Evolutionary conservation across 2,113 vertebrate species (phyloP).

Genomic region (Stegastes partitus): DNA sequence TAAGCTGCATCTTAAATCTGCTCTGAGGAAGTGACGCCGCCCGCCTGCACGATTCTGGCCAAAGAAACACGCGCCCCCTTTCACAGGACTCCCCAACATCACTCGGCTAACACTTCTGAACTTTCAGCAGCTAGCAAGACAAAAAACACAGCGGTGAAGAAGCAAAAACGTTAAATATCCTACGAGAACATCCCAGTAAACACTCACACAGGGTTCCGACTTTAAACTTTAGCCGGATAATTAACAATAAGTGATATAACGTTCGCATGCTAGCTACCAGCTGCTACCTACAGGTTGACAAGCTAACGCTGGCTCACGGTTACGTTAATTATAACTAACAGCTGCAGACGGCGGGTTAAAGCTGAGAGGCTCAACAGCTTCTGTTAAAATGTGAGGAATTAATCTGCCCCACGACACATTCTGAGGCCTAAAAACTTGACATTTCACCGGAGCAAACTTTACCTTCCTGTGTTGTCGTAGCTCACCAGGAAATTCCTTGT

Average conservation of each 20-base stretch:
- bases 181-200: background rate
- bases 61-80: slow-evolving; percentile 45
- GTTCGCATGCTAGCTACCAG: slow-evolving; percentile 34
- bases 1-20: background rate
- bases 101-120: slow-evolving; percentile 20
- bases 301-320: slow-evolving; percentile 32
- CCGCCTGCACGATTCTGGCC: background rate
- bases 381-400: too few relatives aligned
- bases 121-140: background rate
- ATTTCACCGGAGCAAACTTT: slow-evolving; percentile 61
- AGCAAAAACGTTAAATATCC: background rate
- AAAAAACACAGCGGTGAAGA: background rate
- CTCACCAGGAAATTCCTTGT: slow-evolving; percentile 83
- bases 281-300: slow-evolving; percentile 32
- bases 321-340: background rate
- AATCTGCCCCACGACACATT: background rate
- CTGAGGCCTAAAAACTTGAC: slow-evolving; percentile 13
- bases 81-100: slow-evolving; percentile 1
- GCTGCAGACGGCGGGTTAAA: rapidly evolving
- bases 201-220: rapidly evolving
- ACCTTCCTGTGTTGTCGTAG: slow-evolving; percentile 78
- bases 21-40: slow-evolving; percentile 35
- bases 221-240: background rate
- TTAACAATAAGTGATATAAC: background rate
- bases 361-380: rapidly evolving